Conservation (phyloP, 2,888 invertebrate species). For the Troides aeacus region DNA sequence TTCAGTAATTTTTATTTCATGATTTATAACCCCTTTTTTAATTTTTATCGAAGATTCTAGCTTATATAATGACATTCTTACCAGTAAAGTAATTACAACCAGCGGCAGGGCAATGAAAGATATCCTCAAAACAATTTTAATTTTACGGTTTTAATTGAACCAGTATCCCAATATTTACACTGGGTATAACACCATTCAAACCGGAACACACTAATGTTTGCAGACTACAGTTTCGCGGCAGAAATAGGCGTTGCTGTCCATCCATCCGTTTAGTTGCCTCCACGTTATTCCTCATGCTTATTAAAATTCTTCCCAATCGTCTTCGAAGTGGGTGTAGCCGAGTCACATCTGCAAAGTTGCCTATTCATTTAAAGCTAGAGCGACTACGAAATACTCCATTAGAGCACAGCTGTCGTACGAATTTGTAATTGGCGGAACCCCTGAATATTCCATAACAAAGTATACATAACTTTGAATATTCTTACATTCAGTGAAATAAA, state of each 20-base stretch:
- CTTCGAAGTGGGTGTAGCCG: slow-evolving; percentile 30
- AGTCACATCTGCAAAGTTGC: slow-evolving; percentile 66
- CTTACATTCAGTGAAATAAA: background rate
- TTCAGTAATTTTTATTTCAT: background rate
- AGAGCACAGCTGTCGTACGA: slow-evolving; percentile 65
- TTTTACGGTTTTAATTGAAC: slow-evolving; percentile 68
- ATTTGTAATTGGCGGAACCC: slow-evolving; percentile 61
- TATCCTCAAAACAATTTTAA: slow-evolving; percentile 54
- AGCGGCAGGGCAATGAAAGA: slow-evolving; percentile 36
- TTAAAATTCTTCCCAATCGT: slow-evolving; percentile 24
- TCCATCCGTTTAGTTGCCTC: background rate
- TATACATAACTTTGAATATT: slow-evolving; percentile 34
- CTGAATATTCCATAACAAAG: slow-evolving; percentile 56
- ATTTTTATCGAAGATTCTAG: background rate
- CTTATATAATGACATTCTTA: background rate
- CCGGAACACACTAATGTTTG: no score
- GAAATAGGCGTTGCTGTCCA: no score
- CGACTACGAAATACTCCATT: slow-evolving; percentile 71
- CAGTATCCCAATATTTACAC: slow-evolving; percentile 11
- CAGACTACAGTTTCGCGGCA: no score
- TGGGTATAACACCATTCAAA: no score
- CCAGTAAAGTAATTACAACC: background rate
- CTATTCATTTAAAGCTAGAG: slow-evolving; percentile 71
- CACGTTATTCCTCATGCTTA: background rate
- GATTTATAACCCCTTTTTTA: background rate